Percentiles rank a stretch among this genome's conserved stretches.
Evolutionary conservation across 2,113 vertebrate genomes (phyloP).

Genomic region (Thamnaconus septentrionalis): DNA sequence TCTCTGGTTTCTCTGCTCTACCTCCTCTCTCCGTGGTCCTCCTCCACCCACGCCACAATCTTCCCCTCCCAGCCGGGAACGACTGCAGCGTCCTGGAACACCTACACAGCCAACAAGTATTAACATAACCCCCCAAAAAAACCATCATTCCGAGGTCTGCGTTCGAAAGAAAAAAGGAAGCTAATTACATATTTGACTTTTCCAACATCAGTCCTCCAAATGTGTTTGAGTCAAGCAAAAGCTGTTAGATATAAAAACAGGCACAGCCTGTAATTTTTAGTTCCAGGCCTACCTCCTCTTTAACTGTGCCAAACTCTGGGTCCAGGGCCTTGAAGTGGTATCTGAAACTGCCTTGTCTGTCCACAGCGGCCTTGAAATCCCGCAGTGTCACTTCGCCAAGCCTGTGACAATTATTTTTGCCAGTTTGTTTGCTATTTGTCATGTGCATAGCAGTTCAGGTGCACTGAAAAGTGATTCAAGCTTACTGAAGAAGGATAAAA

Average conservation of each 20-base stretch:
- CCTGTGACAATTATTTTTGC: conserved; percentile 66
- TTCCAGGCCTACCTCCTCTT: conserved; percentile 86
- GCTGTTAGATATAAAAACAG: conserved; percentile 10
- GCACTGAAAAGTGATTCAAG: too few relatives aligned
- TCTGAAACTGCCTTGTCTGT: conserved; percentile 89
- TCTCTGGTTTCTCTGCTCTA: conserved; percentile 49
- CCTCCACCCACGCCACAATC: conserved; percentile 98
- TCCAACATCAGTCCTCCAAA: too few relatives aligned
- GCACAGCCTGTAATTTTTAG: conserved; percentile 38
- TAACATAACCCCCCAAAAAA: conserved; percentile 14
- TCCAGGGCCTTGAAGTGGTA: conserved; percentile 98
- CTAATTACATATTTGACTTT: too few relatives aligned
- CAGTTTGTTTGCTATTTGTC: too few relatives aligned
- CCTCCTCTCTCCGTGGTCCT: conserved; percentile 89
- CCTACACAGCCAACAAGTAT: conserved; percentile 67
- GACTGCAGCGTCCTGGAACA: conserved; percentile 91
- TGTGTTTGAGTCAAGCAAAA: too few relatives aligned
- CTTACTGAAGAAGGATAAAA: too few relatives aligned
- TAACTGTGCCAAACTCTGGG: conserved; percentile 97
- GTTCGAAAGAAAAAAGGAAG: too few relatives aligned
- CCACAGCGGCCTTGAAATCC: conserved; percentile 94
- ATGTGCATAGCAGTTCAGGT: too few relatives aligned
- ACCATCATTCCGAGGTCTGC: too few relatives aligned
- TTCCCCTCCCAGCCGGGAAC: conserved; percentile 98
- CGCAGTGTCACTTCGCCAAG: conserved; percentile 92